Evolutionary conservation across 2,113 vertebrate species (phyloP).

Genomic region (Podarcis raffonei): DNA sequence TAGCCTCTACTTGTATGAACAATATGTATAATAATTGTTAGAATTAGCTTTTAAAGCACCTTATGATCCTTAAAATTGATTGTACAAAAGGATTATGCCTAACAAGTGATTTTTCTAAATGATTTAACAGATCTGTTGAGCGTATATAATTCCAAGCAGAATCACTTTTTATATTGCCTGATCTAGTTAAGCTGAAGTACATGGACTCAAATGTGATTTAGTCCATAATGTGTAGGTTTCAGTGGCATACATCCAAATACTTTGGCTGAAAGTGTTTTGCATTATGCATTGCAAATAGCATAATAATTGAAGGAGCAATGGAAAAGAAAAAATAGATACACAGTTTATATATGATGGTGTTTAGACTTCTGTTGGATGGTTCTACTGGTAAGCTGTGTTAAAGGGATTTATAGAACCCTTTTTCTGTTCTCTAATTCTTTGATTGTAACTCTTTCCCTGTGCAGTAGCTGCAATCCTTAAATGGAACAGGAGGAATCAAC

Average conservation of each 20-base stretch:
- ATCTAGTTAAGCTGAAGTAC: not conserved
- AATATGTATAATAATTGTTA: not conserved
- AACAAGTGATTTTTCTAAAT: not conserved
- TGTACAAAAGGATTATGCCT: not conserved
- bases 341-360: not conserved
- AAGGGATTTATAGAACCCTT: not conserved
- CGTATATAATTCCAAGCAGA: not conserved
- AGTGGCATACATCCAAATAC: not conserved
- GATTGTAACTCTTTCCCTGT: not conserved
- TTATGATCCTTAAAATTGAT: not conserved
- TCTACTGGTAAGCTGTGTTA: not conserved
- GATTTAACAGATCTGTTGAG: not conserved
- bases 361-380: not conserved
- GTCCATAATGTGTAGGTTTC: conserved; percentile 2
- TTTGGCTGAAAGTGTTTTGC: conserved; percentile 27
- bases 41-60: not conserved
- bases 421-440: not conserved
- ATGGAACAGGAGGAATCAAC: not conserved
- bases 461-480: not conserved
- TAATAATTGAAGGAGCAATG: conserved; percentile 17
- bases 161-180: not conserved
- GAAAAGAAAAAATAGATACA: not conserved
- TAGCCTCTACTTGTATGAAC: not conserved
- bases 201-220: conserved; percentile 4
- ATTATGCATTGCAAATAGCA: not conserved